phyloP scores from a whole-genome alignment of 2,888 invertebrate genomes.

The Elgonia sp. region DNA sequence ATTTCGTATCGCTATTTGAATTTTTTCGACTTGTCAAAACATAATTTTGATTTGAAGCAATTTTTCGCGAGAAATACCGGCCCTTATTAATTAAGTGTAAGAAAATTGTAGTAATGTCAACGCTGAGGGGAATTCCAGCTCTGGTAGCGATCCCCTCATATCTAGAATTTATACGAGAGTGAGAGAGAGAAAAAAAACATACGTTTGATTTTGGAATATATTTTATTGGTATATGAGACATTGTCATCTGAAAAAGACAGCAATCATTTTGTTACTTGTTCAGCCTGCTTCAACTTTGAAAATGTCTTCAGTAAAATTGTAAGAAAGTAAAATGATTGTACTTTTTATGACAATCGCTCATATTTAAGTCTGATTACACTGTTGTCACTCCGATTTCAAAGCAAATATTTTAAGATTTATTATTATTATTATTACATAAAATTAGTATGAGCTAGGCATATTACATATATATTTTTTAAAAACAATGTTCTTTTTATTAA shows the following conservation, averaged over 20 bases:
- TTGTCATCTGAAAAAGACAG: constrained; percentile 53
- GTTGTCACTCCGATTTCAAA: constrained; percentile 64
- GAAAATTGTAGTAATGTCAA: constrained; percentile 76
- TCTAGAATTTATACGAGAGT: constrained; percentile 55
- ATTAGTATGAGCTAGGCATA: constrained; percentile 68
- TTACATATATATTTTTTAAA: background rate
- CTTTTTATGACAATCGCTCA: constrained; percentile 59
- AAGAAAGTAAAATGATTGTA: constrained; percentile 12
- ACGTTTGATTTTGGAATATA: constrained; percentile 81
- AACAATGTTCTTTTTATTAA: constrained; percentile 33
- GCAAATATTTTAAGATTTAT: constrained; percentile 61
- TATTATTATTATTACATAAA: constrained; percentile 20
- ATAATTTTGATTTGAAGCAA: background rate
- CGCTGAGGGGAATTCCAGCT: constrained; percentile 75
- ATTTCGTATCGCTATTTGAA: constrained; percentile 1
- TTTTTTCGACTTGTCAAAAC: background rate
- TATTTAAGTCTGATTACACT: constrained; percentile 67
- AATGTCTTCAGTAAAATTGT: background rate
- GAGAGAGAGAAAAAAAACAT: constrained; percentile 41
- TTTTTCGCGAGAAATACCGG: constrained; percentile 55
- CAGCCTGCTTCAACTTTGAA: background rate
- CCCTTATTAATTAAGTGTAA: constrained; percentile 52
- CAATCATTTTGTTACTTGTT: constrained; percentile 30
- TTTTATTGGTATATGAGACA: constrained; percentile 80
- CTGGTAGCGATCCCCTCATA: constrained; percentile 71